Conservation (phyloP, 2,888 invertebrate genomes). For the Quadroppia sp. region DNA sequence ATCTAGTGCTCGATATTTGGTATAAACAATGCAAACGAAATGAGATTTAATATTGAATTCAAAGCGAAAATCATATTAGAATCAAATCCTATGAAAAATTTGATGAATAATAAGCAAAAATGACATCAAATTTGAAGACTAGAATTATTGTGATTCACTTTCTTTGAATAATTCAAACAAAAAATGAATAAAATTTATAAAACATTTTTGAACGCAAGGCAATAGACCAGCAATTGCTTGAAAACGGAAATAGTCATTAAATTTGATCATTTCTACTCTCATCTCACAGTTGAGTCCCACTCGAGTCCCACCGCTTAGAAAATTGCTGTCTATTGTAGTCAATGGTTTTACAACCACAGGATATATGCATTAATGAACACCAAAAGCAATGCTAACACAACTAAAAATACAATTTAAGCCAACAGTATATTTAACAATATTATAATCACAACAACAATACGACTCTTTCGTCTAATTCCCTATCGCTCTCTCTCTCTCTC, state of each 20-base stretch:
- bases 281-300: not conserved
- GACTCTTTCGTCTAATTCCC: slow-evolving; percentile 4
- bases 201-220: slow-evolving; percentile 4
- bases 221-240: not conserved
- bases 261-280: slow-evolving; percentile 14
- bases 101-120: too few relatives aligned
- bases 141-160: too few relatives aligned
- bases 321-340: slow-evolving; percentile 7
- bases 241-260: slow-evolving; percentile 30
- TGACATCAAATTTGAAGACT: too few relatives aligned
- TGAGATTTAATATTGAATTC: too few relatives aligned
- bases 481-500: not conserved
- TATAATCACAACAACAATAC: slow-evolving; percentile 24
- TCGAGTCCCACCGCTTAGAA: not conserved
- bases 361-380: slow-evolving; percentile 33
- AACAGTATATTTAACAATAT: slow-evolving; percentile 18
- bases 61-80: not conserved
- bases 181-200: too few relatives aligned
- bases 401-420: slow-evolving; percentile 2
- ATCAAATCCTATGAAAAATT: not conserved
- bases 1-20: too few relatives aligned
- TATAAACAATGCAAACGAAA: too few relatives aligned
- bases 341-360: slow-evolving; percentile 19
- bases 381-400: not conserved
- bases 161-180: too few relatives aligned